A percentile compares a stretch with the other conserved stretches of the same genome.
Conservation (phyloP, 1,140 invertebrate genomes). For the Apis florea region DNA sequence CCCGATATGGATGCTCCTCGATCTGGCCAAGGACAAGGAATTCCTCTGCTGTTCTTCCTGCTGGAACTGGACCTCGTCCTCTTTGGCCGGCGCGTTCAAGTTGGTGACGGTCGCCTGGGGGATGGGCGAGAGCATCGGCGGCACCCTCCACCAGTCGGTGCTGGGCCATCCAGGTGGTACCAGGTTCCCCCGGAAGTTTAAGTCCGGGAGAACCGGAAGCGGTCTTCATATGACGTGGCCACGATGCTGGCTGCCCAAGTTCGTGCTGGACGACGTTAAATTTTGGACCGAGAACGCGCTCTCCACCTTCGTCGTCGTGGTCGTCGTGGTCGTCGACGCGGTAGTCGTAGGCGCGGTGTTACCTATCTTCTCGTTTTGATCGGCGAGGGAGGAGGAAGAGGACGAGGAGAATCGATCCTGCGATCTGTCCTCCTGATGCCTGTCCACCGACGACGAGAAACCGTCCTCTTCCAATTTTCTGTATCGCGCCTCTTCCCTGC, state of each 20-base stretch:
- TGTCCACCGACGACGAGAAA: conserved; percentile 50
- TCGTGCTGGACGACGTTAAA: conserved; percentile 73
- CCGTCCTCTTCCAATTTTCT: conserved; percentile 61
- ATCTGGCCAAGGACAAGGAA: conserved; percentile 47
- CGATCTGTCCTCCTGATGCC: conserved; percentile 67
- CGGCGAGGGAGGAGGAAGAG: conserved; percentile 61
- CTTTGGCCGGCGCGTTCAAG: conserved; percentile 56
- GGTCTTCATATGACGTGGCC: conserved; percentile 90
- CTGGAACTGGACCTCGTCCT: conserved; percentile 57
- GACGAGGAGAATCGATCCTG: conserved; percentile 71
- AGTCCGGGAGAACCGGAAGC: conserved; percentile 87
- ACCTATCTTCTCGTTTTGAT: conserved; percentile 41
- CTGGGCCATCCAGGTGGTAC: conserved; percentile 69
- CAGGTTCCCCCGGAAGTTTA: conserved; percentile 80
- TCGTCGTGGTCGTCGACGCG: too few relatives aligned
- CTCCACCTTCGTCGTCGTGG: conserved; percentile 49
- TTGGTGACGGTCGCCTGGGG: conserved; percentile 68
- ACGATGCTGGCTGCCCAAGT: conserved; percentile 60
- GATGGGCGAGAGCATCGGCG: conserved; percentile 74
- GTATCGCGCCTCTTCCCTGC: conserved; percentile 63
- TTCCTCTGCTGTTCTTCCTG: conserved; percentile 59
- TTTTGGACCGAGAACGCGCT: conserved; percentile 77
- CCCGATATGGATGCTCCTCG: conserved; percentile 55
- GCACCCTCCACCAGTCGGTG: conserved; percentile 78
- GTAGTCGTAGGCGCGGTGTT: conserved; percentile 35